Evolutionary conservation across 2,113 vertebrate genomes (phyloP).

Genomic region (Aptenodytes patagonicus): DNA sequence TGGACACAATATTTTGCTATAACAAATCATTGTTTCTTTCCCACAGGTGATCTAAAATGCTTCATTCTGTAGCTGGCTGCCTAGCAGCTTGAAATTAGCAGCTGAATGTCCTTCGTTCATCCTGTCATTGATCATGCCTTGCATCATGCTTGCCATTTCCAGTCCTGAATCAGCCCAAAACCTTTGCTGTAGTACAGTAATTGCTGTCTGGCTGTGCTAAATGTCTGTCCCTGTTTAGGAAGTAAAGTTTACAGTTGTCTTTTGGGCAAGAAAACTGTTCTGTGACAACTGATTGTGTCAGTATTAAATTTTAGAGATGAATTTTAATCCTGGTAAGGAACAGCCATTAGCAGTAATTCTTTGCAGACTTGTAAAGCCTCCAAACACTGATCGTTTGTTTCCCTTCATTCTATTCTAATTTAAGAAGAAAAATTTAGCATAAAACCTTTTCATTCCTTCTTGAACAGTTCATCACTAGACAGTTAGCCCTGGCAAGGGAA

Average conservation of each 20-base stretch:
- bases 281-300: background rate
- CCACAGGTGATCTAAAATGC: background rate
- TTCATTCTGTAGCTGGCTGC: background rate
- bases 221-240: background rate
- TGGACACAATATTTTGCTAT: background rate
- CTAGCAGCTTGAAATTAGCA: background rate
- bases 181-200: background rate
- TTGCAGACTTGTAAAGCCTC: background rate
- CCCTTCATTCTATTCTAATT: background rate
- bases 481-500: background rate
- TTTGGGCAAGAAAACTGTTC: background rate
- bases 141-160: background rate
- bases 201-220: background rate
- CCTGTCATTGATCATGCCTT: background rate
- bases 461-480: background rate
- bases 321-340: background rate
- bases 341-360: background rate
- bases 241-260: background rate
- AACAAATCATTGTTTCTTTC: background rate
- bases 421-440: background rate
- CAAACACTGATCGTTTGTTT: background rate
- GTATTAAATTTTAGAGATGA: background rate
- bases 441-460: background rate
- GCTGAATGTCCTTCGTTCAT: background rate
- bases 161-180: background rate